Base-by-base conservation (phyloP, 2,797 vertebrate genomes). In the Sebastes minor region DNA sequence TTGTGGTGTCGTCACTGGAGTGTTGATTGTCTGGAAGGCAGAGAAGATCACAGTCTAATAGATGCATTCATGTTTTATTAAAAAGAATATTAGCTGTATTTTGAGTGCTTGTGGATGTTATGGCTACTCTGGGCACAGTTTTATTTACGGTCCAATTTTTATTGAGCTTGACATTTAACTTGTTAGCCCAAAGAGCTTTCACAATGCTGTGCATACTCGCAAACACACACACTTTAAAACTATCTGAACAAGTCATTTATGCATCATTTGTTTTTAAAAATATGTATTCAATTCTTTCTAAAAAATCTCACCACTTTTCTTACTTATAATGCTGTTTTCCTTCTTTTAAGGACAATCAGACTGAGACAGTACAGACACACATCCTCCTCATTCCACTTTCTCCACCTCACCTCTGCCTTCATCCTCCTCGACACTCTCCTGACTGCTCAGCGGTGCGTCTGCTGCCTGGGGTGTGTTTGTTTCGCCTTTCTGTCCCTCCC, bases 351-450 rank as follows among this genome's bases (percentile, higher is more conserved):
- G 1, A 52, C 49, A 32, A 42, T 60, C 18, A 5, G 10, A 56
- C 22, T 62, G 1, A 64, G 28, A 59, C 30, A 35, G 27, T 28
- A 49, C 20, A 76, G 20, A 35, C 25, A 57, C 14, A 14, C 16
- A 57, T 75, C 12, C 46, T 71, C 42, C 28, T 81, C 42, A 70
- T 59, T 66, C 22, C 20, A 6, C 69, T 55, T 38, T 64, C 16
- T 71, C 72, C 67, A 81, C 62, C 86, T 86, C 83, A 87, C 88
- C 88, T 89, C 76, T 86, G 23, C 67, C 67, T 73, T 82, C 85
- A 3, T 90, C 91, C 71, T 92, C 93, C 20, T 85, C 93, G 1
- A 83, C 49, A 23, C 82, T 91, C 67, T 92, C 93, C 77, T 85
- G 92, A 52, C 85, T 84, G 68, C 70, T 82, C 69, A 77, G 14